phyloP scores from a whole-genome alignment of 2,113 vertebrate genomes.

The Lepisosteus osseus region DNA sequence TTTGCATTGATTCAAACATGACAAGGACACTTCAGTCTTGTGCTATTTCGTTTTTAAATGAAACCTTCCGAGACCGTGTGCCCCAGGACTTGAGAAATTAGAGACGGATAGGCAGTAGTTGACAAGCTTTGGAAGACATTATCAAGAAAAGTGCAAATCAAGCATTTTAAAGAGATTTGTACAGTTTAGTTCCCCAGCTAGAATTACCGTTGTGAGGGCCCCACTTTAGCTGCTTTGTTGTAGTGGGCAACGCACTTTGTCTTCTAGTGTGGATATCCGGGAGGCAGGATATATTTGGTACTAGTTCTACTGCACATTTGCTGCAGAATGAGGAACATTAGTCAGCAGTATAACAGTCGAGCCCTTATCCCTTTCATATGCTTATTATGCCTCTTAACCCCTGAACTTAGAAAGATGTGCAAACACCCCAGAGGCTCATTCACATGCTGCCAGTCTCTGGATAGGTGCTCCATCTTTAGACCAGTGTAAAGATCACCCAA shows the following conservation, averaged over 20 bases:
- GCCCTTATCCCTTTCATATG: slow-evolving; percentile 37
- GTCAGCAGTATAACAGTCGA: slow-evolving; percentile 56
- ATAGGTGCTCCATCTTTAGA: slow-evolving; percentile 27
- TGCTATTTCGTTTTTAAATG: slow-evolving; percentile 64
- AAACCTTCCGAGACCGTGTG: slow-evolving; percentile 52
- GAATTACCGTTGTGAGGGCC: background rate
- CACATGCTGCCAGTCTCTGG: slow-evolving; percentile 45
- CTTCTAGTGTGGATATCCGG: too few species aligned
- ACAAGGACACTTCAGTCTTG: slow-evolving; percentile 53
- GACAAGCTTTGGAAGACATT: slow-evolving; percentile 30
- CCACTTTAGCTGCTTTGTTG: too few species aligned
- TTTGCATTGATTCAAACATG: slow-evolving; percentile 63
- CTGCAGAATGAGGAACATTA: slow-evolving; percentile 60
- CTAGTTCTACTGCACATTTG: slow-evolving; percentile 13
- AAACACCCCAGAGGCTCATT: slow-evolving; percentile 26
- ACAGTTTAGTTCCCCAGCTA: slow-evolving; percentile 39
- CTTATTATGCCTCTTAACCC: slow-evolving; percentile 63
- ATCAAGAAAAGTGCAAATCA: slow-evolving; percentile 62
- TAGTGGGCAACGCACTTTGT: too few species aligned
- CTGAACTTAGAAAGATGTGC: slow-evolving; percentile 39
- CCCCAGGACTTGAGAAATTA: slow-evolving; percentile 60
- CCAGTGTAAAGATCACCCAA: background rate
- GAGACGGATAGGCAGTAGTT: slow-evolving; percentile 38
- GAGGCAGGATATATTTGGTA: too few species aligned
- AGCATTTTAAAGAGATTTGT: slow-evolving; percentile 58